Evolutionary conservation across 2,797 vertebrate genomes (phyloP), one percentile per base, ranked within the genome.

Genomic region (Benthosema pterotum): DNA sequence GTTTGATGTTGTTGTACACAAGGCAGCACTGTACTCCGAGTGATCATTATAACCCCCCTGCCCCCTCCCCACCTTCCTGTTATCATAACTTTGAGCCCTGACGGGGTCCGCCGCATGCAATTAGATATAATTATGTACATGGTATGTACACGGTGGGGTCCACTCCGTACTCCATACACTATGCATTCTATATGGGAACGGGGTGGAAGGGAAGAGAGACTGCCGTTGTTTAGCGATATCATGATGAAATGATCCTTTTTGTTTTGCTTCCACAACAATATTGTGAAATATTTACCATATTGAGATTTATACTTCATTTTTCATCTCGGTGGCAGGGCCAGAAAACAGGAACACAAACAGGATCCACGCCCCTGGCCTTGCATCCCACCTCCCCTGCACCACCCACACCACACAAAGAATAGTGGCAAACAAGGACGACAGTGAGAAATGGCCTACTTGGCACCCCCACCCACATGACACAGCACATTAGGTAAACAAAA

Each of bases 1-100:
- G 61, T 80, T 28, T 80, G 75, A 80, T 75, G 77, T 73, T 84
- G 80, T 60, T 86, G 80, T 86, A 86, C 80, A 85, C 83, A 89
- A 65, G 81, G 74, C 18, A 48, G 59, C 14, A 59, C 65, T 85
- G 82, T 80, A 74, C 83, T 84, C 72, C 72, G 14, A 6, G 45
- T 77, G 81, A 84, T 83, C 77, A 49, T 28, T 53, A 68, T n/a
- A n/a, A n/a, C 64, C 75, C 57, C 53, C 63, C 63, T 63, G 64
- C 65, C 50, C 51, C 71, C 43, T 13, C 43, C 43, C 43, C 12
- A 3, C 7, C 45, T 46, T 13, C 51, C 46, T 14, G 57, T 67
- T 65, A 67, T 73, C 60, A 55, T 64, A 58, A 43, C 14, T 38
- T 11, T 67, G 42, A 54, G 63, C 28, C 25, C 54, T 51, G 60